Evolutionary conservation across 2,113 vertebrate species (phyloP).

Genomic region (Elephas maximus): DNA sequence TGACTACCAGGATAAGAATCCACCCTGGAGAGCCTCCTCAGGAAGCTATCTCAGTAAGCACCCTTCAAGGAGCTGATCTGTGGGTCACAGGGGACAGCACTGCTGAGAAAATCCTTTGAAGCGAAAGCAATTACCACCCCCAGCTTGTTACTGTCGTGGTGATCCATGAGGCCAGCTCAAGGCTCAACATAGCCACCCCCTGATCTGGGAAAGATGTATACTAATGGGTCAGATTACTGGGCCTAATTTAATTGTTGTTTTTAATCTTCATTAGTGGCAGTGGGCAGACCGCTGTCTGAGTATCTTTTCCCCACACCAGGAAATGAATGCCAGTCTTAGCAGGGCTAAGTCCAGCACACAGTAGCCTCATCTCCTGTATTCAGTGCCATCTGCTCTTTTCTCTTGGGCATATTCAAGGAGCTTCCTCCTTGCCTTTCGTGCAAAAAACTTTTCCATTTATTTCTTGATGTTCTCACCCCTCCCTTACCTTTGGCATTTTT

Average conservation of each 20-base stretch:
- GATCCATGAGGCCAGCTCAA: conserved; percentile 73
- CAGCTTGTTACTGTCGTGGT: conserved; percentile 66
- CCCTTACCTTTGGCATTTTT: conserved; percentile 63
- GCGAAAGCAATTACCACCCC: conserved; percentile 48
- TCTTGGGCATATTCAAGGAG: fast-evolving
- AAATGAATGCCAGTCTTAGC: not conserved
- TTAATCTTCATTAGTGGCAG: conserved; percentile 82
- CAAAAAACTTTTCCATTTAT: not conserved
- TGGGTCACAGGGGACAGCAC: not conserved
- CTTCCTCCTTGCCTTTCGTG: not conserved
- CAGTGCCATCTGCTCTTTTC: not conserved
- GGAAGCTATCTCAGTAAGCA: not conserved
- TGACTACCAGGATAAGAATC: not conserved
- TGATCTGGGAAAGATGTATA: conserved; percentile 84
- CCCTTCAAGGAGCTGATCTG: not conserved
- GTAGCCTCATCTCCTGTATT: fast-evolving
- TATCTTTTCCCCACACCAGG: not conserved
- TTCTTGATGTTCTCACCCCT: not conserved
- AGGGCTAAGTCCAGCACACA: not conserved
- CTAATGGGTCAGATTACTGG: conserved; percentile 82
- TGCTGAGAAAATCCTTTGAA: conserved; percentile 13
- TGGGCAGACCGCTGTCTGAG: not conserved
- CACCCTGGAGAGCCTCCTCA: not conserved
- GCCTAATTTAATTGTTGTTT: conserved; percentile 83
- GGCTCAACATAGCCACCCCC: conserved; percentile 75